Evolutionary conservation across 2,113 vertebrate species (phyloP).

Genomic region (Petrocephalus zakoni): DNA sequence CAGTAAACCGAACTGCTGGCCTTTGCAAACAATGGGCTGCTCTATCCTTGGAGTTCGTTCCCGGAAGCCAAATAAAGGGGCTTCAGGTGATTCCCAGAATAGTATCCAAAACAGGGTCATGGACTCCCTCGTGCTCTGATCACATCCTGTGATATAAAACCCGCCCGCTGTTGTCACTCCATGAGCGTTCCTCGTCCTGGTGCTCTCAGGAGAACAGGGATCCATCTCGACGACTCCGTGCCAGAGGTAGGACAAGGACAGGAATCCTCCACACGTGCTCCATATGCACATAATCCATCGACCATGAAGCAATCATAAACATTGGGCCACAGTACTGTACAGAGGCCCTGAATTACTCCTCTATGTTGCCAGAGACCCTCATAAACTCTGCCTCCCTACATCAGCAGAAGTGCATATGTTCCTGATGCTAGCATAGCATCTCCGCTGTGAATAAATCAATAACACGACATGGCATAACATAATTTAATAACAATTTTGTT

Average conservation of each 20-base stretch:
- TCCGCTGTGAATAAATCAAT: background rate
- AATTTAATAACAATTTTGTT: background rate
- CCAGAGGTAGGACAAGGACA: slow-evolving; percentile 54
- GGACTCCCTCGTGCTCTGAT: background rate
- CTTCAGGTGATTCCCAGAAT: background rate
- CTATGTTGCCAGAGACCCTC: background rate
- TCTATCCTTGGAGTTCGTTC: background rate
- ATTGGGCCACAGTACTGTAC: background rate
- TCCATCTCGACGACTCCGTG: slow-evolving; percentile 51
- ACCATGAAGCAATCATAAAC: background rate
- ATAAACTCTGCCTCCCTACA: background rate
- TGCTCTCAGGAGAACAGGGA: slow-evolving; percentile 69
- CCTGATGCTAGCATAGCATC: background rate
- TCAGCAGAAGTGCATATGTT: background rate
- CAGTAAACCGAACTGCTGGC: background rate
- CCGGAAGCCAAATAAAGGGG: background rate
- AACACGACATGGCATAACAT: background rate
- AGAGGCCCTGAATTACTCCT: background rate
- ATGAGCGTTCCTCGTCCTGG: slow-evolving; percentile 67
- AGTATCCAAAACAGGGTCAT: slow-evolving; percentile 1
- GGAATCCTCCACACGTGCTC: slow-evolving; percentile 58
- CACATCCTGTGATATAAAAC: slow-evolving; percentile 21
- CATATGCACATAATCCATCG: slow-evolving; percentile 53
- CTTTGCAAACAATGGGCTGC: background rate
- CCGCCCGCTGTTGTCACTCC: slow-evolving; percentile 53